Evolutionary conservation across 2,113 vertebrate genomes (phyloP).

Genomic region (Oncorhynchus keta): DNA sequence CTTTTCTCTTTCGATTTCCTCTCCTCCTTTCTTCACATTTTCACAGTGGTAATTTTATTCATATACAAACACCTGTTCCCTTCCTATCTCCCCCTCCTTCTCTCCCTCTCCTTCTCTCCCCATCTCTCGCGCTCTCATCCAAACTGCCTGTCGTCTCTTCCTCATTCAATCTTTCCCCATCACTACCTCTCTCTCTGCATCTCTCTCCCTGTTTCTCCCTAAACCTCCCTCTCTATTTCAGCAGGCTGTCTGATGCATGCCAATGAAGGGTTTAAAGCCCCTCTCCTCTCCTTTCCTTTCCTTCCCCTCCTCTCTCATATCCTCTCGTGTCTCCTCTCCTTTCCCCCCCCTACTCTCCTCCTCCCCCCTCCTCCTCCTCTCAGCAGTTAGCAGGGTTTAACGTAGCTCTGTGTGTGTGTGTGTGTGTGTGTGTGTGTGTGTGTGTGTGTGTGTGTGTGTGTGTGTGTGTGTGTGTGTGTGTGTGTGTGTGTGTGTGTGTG

Average conservation of each 20-base stretch:
- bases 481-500: too few species aligned
- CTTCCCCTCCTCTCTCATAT: too few species aligned
- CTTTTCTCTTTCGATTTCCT: conserved; percentile 27
- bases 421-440: too few species aligned
- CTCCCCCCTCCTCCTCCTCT: too few species aligned
- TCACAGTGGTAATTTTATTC: conserved; percentile 20
- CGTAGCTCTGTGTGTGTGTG: too few species aligned
- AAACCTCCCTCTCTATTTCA: too few species aligned
- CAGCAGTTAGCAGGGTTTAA: too few species aligned
- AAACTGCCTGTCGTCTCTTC: not conserved
- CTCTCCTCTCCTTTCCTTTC: not conserved
- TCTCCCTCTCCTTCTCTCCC: not conserved
- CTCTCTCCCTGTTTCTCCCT: too few species aligned
- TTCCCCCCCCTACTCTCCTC: too few species aligned
- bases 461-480: conserved; percentile 1
- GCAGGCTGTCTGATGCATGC: conserved; percentile 9
- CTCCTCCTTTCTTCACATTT: not conserved
- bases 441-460: too few species aligned
- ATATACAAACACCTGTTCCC: conserved; percentile 37
- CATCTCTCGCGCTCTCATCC: not conserved
- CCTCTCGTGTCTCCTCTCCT: too few species aligned
- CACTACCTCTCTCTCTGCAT: not conserved
- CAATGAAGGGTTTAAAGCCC: conserved; percentile 10
- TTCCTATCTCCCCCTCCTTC: not conserved
- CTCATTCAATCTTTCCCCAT: not conserved